A percentile compares a stretch with the other conserved stretches of the same genome.
phyloP scores from a whole-genome alignment of 2,113 vertebrate genomes.

The Spea multiplicata region DNA sequence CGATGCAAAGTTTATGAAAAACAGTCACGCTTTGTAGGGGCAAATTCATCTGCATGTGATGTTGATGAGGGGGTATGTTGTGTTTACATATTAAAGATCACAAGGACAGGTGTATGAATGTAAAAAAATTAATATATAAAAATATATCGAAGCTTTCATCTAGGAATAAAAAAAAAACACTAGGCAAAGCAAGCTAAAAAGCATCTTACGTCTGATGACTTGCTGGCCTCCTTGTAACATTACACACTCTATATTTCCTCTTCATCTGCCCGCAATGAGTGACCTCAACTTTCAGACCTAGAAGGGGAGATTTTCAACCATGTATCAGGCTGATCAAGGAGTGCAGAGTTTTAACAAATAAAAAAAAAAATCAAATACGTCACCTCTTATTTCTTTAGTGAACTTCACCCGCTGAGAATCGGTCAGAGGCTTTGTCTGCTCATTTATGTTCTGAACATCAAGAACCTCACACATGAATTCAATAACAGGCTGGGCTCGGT shows the following conservation, averaged over 20 bases:
- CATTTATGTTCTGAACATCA: conserved; percentile 97
- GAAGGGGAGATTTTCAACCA: not conserved
- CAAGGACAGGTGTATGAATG: no score
- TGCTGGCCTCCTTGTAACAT: conserved; percentile 92
- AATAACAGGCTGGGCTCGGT: conserved; percentile 96
- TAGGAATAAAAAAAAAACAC: not conserved
- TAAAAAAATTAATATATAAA: no score
- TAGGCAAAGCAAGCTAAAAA: not conserved
- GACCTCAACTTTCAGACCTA: conserved; percentile 97
- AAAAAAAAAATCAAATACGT: conserved; percentile 49
- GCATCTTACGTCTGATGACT: conserved; percentile 92
- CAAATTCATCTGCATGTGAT: no score
- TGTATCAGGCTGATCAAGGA: not conserved
- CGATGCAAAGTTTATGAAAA: no score
- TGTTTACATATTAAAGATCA: no score
- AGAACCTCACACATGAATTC: conserved; percentile 99
- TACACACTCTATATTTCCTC: conserved; percentile 96
- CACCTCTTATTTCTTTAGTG: conserved; percentile 99
- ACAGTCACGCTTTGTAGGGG: no score
- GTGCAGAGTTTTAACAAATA: not conserved
- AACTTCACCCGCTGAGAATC: conserved; percentile 98
- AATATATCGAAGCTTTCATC: not conserved
- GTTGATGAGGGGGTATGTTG: no score
- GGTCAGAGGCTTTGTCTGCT: conserved; percentile 95
- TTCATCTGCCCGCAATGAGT: conserved; percentile 99